Percentiles rank a stretch among this genome's conserved stretches.
These are phyloP conservation scores for Homalodisca vitripennis DNA, from an alignment of 1,140 invertebrate genomes.

Conservation along the genomic window DNA sequence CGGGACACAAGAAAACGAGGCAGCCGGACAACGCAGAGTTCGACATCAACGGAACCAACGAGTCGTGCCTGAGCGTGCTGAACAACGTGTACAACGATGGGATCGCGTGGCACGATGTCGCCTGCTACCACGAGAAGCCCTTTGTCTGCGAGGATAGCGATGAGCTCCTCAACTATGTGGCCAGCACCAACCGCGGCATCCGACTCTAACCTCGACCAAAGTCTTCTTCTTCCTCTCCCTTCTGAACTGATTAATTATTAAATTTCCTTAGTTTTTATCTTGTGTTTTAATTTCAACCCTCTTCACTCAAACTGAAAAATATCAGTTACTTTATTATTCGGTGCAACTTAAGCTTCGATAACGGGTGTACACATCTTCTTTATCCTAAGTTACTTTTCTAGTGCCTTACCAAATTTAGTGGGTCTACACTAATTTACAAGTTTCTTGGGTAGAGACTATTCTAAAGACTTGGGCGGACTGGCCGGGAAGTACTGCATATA, in stretches of 20 bases:
- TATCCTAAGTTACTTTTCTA: too few species aligned
- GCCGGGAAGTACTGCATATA: too few species aligned
- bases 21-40: conserved; percentile 92
- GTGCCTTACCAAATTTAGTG: too few species aligned
- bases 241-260: neutral
- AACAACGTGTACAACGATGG: conserved; percentile 93
- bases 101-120: conserved; percentile 89
- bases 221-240: conserved; percentile 53
- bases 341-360: too few species aligned
- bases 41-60: conserved; percentile 84
- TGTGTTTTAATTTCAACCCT: too few species aligned
- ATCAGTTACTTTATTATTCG: too few species aligned
- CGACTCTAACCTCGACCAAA: conserved; percentile 69
- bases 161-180: conserved; percentile 79
- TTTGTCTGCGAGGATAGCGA: conserved; percentile 87
- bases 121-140: conserved; percentile 89
- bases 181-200: conserved; percentile 74
- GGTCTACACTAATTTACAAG: too few species aligned
- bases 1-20: conserved; percentile 81
- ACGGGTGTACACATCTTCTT: too few species aligned
- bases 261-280: neutral
- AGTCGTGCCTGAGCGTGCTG: conserved; percentile 80
- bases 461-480: too few species aligned
- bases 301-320: too few species aligned
- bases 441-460: too few species aligned